Percentiles rank a stretch among this genome's conserved stretches.
These are phyloP conservation scores for Anadara kagoshimensis DNA, from an alignment of 1,140 invertebrate genomes.

Conservation along the genomic window DNA sequence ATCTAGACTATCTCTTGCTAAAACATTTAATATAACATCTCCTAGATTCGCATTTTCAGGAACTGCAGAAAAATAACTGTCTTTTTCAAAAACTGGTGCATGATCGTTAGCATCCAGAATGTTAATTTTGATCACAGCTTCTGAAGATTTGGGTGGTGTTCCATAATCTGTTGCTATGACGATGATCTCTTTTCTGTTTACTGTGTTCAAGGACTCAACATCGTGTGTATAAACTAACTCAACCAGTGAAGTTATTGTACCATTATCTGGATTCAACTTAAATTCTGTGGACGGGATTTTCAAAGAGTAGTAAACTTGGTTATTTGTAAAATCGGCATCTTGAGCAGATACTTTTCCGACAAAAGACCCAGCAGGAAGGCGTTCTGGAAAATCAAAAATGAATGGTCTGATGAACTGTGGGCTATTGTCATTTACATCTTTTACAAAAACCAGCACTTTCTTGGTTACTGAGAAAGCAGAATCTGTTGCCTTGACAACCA, in stretches of 20 bases:
- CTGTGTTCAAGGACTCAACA: slow-evolving; percentile 82
- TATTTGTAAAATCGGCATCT: slow-evolving; percentile 93
- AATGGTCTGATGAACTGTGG: slow-evolving; percentile 57
- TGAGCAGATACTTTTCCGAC: slow-evolving; percentile 88
- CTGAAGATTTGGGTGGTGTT: slow-evolving; percentile 88
- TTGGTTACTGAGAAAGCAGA: slow-evolving; percentile 81
- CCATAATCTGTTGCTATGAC: slow-evolving; percentile 95
- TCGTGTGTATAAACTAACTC: slow-evolving; percentile 88
- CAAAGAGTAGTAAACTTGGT: slow-evolving; percentile 89
- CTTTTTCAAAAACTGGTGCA: slow-evolving; percentile 65
- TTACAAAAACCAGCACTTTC: slow-evolving; percentile 83
- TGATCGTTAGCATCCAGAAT: slow-evolving; percentile 69
- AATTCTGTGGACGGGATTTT: slow-evolving; percentile 93
- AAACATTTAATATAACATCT: slow-evolving; percentile 80
- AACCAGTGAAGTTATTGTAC: slow-evolving; percentile 90
- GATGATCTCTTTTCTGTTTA: slow-evolving; percentile 89
- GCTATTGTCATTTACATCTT: slow-evolving; percentile 82
- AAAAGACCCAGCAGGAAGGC: slow-evolving; percentile 81
- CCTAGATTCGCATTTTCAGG: slow-evolving; percentile 84
- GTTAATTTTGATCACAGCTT: slow-evolving; percentile 59
- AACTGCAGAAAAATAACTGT: slow-evolving; percentile 77
- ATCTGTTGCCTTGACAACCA: slow-evolving; percentile 87
- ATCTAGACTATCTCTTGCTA: slow-evolving; percentile 76
- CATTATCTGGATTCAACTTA: slow-evolving; percentile 90
- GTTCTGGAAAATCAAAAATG: slow-evolving; percentile 80